Evolutionary conservation across 2,113 vertebrate species (phyloP).

Genomic region (Eptatretus burgeri): DNA sequence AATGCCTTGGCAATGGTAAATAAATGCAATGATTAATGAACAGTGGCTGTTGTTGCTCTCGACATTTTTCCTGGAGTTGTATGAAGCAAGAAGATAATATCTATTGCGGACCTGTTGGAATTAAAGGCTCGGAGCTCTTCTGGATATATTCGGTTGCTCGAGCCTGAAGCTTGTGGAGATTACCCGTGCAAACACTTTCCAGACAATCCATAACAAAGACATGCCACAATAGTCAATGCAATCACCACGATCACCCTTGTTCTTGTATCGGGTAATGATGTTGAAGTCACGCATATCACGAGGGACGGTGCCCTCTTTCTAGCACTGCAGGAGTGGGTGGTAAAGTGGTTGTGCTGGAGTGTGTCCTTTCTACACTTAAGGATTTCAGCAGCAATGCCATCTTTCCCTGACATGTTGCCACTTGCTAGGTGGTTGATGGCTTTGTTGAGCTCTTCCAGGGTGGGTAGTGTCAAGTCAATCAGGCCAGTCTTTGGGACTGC

Average conservation of each 20-base stretch:
- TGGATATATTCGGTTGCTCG: not conserved
- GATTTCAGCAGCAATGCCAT: not conserved
- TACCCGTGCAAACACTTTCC: not conserved
- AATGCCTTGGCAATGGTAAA: slow-evolving; percentile 7
- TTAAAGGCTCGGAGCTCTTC: not conserved
- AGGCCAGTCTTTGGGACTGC: too few species aligned
- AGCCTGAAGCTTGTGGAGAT: not conserved
- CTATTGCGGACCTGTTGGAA: not conserved
- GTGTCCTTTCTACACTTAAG: not conserved
- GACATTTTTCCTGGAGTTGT: not conserved
- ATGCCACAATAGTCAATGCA: slow-evolving; percentile 6
- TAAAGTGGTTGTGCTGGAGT: not conserved
- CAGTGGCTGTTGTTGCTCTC: slow-evolving; percentile 4
- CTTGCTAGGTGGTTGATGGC: slow-evolving; percentile 1
- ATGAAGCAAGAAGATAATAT: not conserved
- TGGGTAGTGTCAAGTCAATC: not conserved
- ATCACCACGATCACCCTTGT: slow-evolving; percentile 3
- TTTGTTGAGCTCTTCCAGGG: not conserved
- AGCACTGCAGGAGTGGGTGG: not conserved
- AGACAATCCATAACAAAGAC: not conserved
- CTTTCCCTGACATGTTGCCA: not conserved
- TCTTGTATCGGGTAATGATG: slow-evolving; percentile 7
- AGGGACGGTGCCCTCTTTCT: slow-evolving; percentile 4
- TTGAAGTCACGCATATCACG: slow-evolving; percentile 8
- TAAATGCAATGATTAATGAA: slow-evolving; percentile 7